Base-by-base conservation (phyloP, 2,113 vertebrate genomes). In the Lathamus discolor region DNA sequence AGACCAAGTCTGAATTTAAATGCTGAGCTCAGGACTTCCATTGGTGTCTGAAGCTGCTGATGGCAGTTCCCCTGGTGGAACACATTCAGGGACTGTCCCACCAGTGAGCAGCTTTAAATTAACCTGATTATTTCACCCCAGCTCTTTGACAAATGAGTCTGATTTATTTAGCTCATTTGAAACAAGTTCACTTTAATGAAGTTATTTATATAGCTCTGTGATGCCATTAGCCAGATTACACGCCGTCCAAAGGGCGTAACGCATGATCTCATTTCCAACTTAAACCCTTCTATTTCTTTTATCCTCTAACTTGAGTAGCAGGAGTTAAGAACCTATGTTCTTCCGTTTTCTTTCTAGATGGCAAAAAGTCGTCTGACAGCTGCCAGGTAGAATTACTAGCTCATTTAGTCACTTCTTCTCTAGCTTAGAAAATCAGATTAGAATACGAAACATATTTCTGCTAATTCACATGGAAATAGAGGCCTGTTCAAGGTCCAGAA, bases 131-230 rank as follows among this genome's bases (percentile, higher is more conserved):
- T 94, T 97, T 95, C 96, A 96, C 54, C 49, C 91, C 86, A 89
- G 78, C 70, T 87, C 95, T 93, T 89, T 92, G 92, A 96, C 74
- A 96, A 96, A 95, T 59, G 92, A 94, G 81, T 91, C 92, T 94
- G 96, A 96, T 93, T 96, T 96, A 97, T 93, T 96, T 97, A 95
- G 89, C 86, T 95, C 86, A 51, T 89, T 91, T 92, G 44, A 96
- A 96, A 94, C 77, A 94, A 95, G 95, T 95, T 96, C 92, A 92
- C 93, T 96, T 96, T 94, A 96, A 96, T 94, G 91, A 96, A 95
- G 86, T 94, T 94, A 96, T 95, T 96, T 95, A 96, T 95, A 94
- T 92, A 92, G 86, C 93, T 93, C 78, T 2, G 33, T 85, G 91
- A 92, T 94, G 86, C 95, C 83, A 95, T 94, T 97, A 96, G 92